A percentile compares a stretch with the other conserved stretches of the same genome.
Evolutionary conservation across 2,888 invertebrate genomes (phyloP).

Genomic region (Blastobasis lacticolella): DNA sequence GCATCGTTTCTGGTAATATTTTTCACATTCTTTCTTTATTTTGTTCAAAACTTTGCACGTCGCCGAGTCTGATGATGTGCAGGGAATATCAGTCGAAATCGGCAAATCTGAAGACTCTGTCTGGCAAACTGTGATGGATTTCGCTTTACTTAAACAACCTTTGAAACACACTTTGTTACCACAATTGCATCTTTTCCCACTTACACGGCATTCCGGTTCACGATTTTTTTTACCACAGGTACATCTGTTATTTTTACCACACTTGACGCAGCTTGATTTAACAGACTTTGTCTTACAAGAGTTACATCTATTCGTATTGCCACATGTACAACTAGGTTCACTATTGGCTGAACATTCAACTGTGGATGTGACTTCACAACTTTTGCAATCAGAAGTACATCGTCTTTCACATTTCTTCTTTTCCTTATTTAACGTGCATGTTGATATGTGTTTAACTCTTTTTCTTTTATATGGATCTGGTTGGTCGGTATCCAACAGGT

Average conservation of each 20-base stretch:
- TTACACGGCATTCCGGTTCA: too few species aligned
- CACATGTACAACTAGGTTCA: not conserved
- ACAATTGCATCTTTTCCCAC: slow-evolving; percentile 31
- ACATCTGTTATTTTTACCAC: slow-evolving; percentile 3
- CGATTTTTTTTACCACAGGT: not conserved
- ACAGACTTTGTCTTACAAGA: not conserved
- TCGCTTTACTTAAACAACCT: slow-evolving; percentile 4
- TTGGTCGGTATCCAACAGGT: slow-evolving; percentile 50
- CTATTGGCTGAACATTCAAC: not conserved
- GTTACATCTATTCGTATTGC: not conserved
- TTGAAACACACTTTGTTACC: slow-evolving; percentile 20
- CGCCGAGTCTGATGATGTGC: slow-evolving; percentile 51
- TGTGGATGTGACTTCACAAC: too few species aligned
- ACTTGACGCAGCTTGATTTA: not conserved
- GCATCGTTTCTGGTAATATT: slow-evolving; percentile 52
- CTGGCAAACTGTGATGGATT: slow-evolving; percentile 18
- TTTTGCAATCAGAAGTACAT: not conserved
- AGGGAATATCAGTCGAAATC: slow-evolving; percentile 42
- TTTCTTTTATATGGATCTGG: not conserved
- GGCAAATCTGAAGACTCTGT: slow-evolving; percentile 44
- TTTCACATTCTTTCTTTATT: slow-evolving; percentile 60
- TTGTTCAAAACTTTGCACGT: slow-evolving; percentile 55
- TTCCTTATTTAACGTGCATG: too few species aligned
- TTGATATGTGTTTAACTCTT: too few species aligned
- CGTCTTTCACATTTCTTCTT: not conserved